Base-by-base conservation (phyloP, 2,113 vertebrate species). In the Chloropsis cyanopogon region DNA sequence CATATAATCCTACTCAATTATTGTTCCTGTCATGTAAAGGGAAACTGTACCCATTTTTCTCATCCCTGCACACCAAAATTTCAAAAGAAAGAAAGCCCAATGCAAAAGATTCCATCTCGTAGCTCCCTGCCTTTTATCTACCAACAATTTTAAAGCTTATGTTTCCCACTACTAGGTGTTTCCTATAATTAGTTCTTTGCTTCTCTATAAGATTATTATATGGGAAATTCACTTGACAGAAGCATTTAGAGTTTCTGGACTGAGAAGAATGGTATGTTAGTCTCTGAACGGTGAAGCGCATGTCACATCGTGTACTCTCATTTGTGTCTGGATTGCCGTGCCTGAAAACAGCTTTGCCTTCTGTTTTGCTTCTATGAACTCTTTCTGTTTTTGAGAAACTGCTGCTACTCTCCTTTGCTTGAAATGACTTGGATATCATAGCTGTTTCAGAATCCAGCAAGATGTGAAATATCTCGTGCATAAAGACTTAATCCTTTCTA, bases 1-100 rank as follows among this genome's bases (percentile, higher is more conserved):
- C 97, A 97, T 95, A 96, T 95, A 97, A 95, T 97, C 97, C 95
- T 47, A 80, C 88, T 97, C 96, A 95, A 92, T 97, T 97, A 97
- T 97, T 97, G 95, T 96, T 97, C 84, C 90, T 96, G 96, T 96
- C 96, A 86, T 88, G 72, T 83, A 95, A 96, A 96, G 82, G 96
- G 94, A 97, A 97, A 96, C 95, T 87, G 89, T 93, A 97, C 56
- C 49, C 90, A 61, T 92, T 96, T 97, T 93, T 95, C 90, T 98
- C 65, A 95, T 73, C 82, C 83, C 56, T 70, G 57, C 23, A 59
- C 35, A 71, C 69, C 26, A 54, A 94, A 95, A 97, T 96, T 95
- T 94, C 79, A 63, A 76, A 81, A 77, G 49, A 68, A 86, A 61
- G 5, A 80, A 88, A 75, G 47, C 33, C 69, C 16, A 2, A 3